These are phyloP conservation scores for Parapsyche elsis DNA, from an alignment of 1,140 invertebrate species.

Conservation along the genomic window DNA sequence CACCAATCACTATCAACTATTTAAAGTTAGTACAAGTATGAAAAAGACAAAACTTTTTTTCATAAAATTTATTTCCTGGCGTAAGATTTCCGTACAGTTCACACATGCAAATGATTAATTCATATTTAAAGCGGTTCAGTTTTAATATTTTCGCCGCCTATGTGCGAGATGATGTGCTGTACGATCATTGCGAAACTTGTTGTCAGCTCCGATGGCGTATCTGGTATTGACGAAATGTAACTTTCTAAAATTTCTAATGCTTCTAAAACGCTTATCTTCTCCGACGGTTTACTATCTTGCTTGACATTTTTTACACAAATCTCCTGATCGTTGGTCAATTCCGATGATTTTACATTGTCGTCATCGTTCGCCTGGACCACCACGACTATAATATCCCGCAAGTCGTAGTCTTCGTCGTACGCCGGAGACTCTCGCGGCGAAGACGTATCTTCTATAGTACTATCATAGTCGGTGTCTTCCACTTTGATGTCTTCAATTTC, in stretches of 20 bases:
- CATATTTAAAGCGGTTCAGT: too few relatives aligned
- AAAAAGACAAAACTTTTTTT: too few relatives aligned
- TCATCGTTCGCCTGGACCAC: not conserved
- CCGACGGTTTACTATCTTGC: not conserved
- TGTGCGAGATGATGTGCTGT: too few relatives aligned
- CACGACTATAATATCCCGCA: not conserved
- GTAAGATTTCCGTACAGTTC: too few relatives aligned
- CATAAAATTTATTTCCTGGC: too few relatives aligned
- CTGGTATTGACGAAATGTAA: not conserved
- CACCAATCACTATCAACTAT: too few relatives aligned
- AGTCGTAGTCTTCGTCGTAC: not conserved
- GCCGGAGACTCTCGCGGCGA: not conserved
- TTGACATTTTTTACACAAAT: too few relatives aligned
- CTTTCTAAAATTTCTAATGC: not conserved
- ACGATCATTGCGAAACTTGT: too few relatives aligned
- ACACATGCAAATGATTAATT: too few relatives aligned
- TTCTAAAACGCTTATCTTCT: not conserved
- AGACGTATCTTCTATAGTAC: not conserved
- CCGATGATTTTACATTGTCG: not conserved
- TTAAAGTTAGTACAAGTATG: too few relatives aligned
- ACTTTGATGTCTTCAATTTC: not conserved
- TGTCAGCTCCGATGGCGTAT: not conserved
- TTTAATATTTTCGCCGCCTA: too few relatives aligned
- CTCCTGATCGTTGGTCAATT: too few relatives aligned
- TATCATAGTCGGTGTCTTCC: not conserved